These are phyloP conservation scores for Tetragnatha montana DNA, from an alignment of 2,888 invertebrate genomes.

Conservation along the genomic window DNA sequence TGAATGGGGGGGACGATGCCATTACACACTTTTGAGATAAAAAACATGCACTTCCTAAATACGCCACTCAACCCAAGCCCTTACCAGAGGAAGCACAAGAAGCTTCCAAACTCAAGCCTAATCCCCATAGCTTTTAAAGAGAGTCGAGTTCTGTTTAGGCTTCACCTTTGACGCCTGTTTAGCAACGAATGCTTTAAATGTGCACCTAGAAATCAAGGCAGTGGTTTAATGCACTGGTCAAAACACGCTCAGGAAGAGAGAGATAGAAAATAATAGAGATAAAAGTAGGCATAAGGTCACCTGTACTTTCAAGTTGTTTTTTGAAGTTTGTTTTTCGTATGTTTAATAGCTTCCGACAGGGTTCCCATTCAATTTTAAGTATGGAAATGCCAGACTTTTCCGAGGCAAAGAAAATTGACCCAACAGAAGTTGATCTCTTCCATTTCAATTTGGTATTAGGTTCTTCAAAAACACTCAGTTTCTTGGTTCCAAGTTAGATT, in stretches of 20 bases:
- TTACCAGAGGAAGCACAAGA: conserved; percentile 45
- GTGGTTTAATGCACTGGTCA: conserved; percentile 44
- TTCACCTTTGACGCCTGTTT: conserved; percentile 43
- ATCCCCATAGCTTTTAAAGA: conserved; percentile 1
- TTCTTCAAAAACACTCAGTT: too few species aligned
- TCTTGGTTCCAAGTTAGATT: too few species aligned
- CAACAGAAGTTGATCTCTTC: too few species aligned
- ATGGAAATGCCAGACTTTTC: too few species aligned
- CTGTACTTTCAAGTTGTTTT: background rate
- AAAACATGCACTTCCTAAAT: background rate
- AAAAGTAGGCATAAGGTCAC: conserved; percentile 20
- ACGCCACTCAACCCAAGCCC: conserved; percentile 37
- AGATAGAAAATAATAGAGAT: conserved; percentile 23
- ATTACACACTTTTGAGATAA: background rate
- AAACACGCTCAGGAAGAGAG: conserved; percentile 32
- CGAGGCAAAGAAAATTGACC: too few species aligned
- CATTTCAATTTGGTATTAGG: too few species aligned
- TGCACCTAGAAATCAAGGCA: conserved; percentile 49
- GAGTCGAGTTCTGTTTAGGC: conserved; percentile 31
- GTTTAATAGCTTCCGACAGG: too few species aligned
- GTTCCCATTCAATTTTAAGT: too few species aligned
- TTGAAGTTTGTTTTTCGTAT: too few species aligned
- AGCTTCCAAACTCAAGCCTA: conserved; percentile 42
- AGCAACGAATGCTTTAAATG: conserved; percentile 46
- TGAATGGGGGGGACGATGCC: background rate